phyloP scores from a whole-genome alignment of 2,113 vertebrate species.

The Pycnonotus jocosus region DNA sequence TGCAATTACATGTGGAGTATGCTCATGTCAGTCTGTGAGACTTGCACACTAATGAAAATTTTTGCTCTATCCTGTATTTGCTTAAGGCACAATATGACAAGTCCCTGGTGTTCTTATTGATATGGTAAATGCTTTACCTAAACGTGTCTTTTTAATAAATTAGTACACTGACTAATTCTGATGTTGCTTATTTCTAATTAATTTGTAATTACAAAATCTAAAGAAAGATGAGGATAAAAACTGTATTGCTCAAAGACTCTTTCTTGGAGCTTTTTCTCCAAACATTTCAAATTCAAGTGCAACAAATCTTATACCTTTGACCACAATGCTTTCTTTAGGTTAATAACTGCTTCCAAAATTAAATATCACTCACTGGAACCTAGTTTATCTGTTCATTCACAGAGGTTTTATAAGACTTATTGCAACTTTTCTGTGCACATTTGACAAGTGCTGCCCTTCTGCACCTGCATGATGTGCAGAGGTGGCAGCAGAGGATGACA shows the following conservation, averaged over 20 bases:
- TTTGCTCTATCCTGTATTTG: background rate
- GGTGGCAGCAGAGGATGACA: background rate
- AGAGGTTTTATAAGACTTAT: background rate
- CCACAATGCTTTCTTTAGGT: background rate
- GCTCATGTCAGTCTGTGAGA: background rate
- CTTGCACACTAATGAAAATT: background rate
- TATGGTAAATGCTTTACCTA: background rate
- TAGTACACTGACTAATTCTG: background rate
- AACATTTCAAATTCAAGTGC: background rate
- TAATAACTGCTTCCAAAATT: background rate
- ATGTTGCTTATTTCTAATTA: background rate
- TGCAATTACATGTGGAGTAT: background rate
- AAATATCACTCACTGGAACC: background rate
- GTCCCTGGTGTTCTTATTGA: background rate
- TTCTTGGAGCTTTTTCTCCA: background rate
- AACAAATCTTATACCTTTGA: background rate
- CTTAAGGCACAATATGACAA: background rate
- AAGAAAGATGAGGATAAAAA: background rate
- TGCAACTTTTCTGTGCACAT: background rate
- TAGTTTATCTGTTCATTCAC: background rate
- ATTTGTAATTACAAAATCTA: background rate
- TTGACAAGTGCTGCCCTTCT: fast-evolving
- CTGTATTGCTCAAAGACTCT: background rate
- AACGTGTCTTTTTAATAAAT: background rate
- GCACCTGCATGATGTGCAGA: background rate